Evolutionary conservation across 2,888 invertebrate species (phyloP).

Genomic region (Liposcelis brunnea): DNA sequence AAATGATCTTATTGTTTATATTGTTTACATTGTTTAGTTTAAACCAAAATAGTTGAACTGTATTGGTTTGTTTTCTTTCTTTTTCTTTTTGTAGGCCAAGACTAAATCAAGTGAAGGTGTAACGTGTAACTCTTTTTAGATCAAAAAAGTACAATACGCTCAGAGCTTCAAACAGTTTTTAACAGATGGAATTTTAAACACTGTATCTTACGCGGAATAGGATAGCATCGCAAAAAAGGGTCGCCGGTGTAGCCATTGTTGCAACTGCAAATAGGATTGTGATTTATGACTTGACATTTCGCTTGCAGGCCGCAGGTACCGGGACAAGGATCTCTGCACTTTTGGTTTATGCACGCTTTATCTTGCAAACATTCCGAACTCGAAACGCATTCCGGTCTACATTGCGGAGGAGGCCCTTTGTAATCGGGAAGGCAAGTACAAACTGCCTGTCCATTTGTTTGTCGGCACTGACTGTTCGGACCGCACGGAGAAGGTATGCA

Average conservation of each 20-base stretch:
- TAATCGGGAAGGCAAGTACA: slow-evolving; percentile 53
- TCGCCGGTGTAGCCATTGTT: slow-evolving; percentile 35
- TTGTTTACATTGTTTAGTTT: too few relatives aligned
- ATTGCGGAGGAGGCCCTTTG: slow-evolving; percentile 47
- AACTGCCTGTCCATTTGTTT: slow-evolving; percentile 39
- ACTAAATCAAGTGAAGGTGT: too few relatives aligned
- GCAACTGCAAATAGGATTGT: slow-evolving; percentile 54
- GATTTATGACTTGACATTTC: slow-evolving; percentile 51
- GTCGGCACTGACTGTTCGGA: slow-evolving; percentile 40
- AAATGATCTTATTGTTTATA: too few relatives aligned
- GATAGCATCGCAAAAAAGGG: slow-evolving; percentile 29
- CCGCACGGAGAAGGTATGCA: slow-evolving; percentile 44
- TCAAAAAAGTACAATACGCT: too few relatives aligned
- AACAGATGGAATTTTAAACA: too few relatives aligned
- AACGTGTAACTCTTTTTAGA: too few relatives aligned
- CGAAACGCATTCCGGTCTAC: slow-evolving; percentile 48
- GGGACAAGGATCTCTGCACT: slow-evolving; percentile 53
- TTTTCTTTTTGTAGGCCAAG: too few relatives aligned
- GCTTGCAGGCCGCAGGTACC: slow-evolving; percentile 53
- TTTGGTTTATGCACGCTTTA: slow-evolving; percentile 47
- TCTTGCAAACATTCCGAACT: slow-evolving; percentile 44
- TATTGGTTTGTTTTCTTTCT: too few relatives aligned
- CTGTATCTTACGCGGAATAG: slow-evolving; percentile 32
- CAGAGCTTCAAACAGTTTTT: too few relatives aligned
- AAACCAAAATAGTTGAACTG: too few relatives aligned